Evolutionary conservation across 2,113 vertebrate species (phyloP), one percentile per base, ranked within the genome.

Genomic region (Pterophyllum scalare): DNA sequence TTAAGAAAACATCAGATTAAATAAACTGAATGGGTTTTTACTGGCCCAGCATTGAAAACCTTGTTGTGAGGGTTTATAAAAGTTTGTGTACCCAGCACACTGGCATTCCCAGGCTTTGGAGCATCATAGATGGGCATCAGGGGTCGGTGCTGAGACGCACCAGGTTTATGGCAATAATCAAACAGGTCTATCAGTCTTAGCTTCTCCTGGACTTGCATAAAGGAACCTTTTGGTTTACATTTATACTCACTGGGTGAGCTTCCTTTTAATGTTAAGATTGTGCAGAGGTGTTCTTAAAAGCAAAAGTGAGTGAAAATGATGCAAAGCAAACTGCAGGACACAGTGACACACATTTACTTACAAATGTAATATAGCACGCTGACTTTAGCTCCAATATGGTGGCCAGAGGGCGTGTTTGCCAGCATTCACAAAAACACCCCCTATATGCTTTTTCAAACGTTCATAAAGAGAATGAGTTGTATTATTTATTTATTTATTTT

Each of bases 401-500:
- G 15, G 52, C 57, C 67, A 17, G 65, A 82, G 59, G 31, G 38
- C 6, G 64, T 64, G 61, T 64, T 59, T 54, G 26, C 26, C 61
- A 77, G 33, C 10, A 4, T 74, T 61, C 57, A 33, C 6, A 35
- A 28, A 59, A 76, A 75, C 2, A 20, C 59, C 80, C 10, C 14
- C 13, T 62, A 20, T 64, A 19, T 13, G 15, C 19, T 59, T 59
- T 64, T 74, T 43, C 38, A 75, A 74, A 7, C 28, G 19, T 79
- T 31, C 33, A 49, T 8, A 56, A 57, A 59, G 75, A 74, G 43
- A 56, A 64, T 5, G 72, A 54, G 49, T 59, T 1, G 62, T 78
- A 20, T 61, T 80, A 65, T 31, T 85, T 54, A 81, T 49, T 65
- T 82, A 54, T 82, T 40, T 40, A 67, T 38, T 78, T 79, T 17